Percentiles rank a stretch among this genome's conserved stretches.
Evolutionary conservation across 2,113 vertebrate species (phyloP).

Genomic region (Callocephalon fimbriatum): DNA sequence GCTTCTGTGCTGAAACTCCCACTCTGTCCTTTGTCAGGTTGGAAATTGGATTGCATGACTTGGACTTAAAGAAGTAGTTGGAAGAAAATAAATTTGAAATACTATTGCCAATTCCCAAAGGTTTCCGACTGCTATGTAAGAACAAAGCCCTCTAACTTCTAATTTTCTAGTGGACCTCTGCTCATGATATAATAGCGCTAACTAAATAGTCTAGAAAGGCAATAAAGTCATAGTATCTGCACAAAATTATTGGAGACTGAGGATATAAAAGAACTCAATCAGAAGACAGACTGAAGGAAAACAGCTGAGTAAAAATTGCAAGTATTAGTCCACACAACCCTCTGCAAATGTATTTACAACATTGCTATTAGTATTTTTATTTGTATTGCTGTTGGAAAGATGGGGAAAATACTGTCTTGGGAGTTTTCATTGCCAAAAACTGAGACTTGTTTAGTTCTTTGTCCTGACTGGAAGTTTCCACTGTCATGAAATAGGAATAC

Average conservation of each 20-base stretch:
- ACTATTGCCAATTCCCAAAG: background rate
- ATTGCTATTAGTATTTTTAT: background rate
- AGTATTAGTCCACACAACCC: background rate
- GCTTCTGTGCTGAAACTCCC: background rate
- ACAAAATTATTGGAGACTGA: background rate
- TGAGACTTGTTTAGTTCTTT: background rate
- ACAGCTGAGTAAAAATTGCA: background rate
- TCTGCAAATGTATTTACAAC: background rate
- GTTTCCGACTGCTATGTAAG: background rate
- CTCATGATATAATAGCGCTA: background rate
- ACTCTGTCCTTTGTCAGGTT: background rate
- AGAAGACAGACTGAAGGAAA: background rate
- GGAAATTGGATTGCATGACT: background rate
- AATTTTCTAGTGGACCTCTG: background rate
- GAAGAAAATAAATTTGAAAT: background rate
- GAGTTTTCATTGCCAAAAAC: background rate
- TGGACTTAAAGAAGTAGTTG: background rate
- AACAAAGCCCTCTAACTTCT: background rate
- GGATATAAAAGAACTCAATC: background rate
- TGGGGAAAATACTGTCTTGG: background rate
- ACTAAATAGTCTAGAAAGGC: background rate
- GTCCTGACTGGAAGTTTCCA: background rate
- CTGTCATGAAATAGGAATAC: background rate
- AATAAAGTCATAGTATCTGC: background rate
- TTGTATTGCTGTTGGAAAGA: background rate